Percentiles rank a stretch among this genome's conserved stretches.
phyloP scores from a whole-genome alignment of 2,888 invertebrate genomes.

The Rhogogaster chlorosoma region DNA sequence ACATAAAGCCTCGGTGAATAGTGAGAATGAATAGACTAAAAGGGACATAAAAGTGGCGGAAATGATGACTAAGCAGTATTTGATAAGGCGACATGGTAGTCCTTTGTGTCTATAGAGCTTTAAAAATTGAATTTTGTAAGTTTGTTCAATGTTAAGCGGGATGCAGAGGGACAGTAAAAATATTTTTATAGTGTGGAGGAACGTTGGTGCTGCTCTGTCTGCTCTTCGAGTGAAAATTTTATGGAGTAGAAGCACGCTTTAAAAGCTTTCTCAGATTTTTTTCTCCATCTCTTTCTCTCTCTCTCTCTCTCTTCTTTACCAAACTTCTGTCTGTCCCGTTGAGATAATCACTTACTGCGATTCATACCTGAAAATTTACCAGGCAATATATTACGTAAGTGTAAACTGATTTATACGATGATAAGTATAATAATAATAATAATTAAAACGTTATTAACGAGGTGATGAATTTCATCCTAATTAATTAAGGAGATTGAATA shows the following conservation, averaged over 20 bases:
- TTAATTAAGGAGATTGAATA: not conserved
- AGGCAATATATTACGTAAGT: not conserved
- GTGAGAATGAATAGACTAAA: not conserved
- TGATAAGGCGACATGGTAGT: not conserved
- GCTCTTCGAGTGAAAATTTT: conserved; percentile 1
- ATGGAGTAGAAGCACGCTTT: not conserved
- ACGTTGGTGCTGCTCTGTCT: not conserved
- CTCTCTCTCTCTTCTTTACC: not conserved
- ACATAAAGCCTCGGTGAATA: not conserved
- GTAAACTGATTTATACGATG: conserved; percentile 3
- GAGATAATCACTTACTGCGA: not conserved
- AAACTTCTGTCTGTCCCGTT: conserved; percentile 10
- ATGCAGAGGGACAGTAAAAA: not conserved
- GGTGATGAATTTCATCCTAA: not conserved
- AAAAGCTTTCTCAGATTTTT: conserved; percentile 12
- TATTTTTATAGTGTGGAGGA: not conserved
- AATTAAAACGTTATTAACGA: not conserved
- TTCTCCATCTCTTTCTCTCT: not conserved
- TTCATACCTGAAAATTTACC: not conserved
- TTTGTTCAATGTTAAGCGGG: not conserved
- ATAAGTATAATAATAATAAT: not conserved
- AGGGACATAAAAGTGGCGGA: not conserved
- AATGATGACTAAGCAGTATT: not conserved
- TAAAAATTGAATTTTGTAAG: not conserved
- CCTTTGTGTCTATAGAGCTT: conserved; percentile 6